Evolutionary conservation across 2,797 vertebrate species (phyloP).

Genomic region (Sternotherus odoratus): DNA sequence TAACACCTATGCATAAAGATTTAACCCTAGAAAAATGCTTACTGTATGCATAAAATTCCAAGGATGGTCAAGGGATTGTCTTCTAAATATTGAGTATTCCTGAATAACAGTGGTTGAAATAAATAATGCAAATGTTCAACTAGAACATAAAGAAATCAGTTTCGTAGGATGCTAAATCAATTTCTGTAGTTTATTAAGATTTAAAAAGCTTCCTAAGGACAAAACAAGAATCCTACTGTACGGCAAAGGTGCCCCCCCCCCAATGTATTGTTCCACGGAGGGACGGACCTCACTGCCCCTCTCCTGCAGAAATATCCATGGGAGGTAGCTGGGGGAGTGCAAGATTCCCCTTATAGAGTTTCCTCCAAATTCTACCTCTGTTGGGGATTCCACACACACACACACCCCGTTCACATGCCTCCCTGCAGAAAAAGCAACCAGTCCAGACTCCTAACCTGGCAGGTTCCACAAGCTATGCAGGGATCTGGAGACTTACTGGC

Average conservation of each 20-base stretch:
- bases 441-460: not conserved
- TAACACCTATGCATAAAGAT: not conserved
- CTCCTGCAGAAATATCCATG: not conserved
- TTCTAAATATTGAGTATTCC: not conserved
- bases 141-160: not conserved
- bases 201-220: not conserved
- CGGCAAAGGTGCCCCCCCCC: not conserved
- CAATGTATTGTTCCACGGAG: not conserved
- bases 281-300: not conserved
- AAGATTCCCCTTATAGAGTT: not conserved
- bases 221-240: not conserved
- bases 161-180: not conserved
- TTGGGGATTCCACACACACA: no score
- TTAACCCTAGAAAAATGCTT: not conserved
- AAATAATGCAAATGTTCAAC: not conserved
- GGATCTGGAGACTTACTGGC: not conserved
- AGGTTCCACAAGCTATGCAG: not conserved
- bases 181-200: not conserved
- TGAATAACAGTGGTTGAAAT: not conserved
- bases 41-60: not conserved
- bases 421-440: not conserved
- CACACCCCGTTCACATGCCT: not conserved
- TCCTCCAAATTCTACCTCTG: slow-evolving; percentile 7
- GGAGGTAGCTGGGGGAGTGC: not conserved
- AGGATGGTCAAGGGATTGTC: not conserved